phyloP scores from a whole-genome alignment of 2,888 invertebrate genomes.

The Dinocampus coccinellae region DNA sequence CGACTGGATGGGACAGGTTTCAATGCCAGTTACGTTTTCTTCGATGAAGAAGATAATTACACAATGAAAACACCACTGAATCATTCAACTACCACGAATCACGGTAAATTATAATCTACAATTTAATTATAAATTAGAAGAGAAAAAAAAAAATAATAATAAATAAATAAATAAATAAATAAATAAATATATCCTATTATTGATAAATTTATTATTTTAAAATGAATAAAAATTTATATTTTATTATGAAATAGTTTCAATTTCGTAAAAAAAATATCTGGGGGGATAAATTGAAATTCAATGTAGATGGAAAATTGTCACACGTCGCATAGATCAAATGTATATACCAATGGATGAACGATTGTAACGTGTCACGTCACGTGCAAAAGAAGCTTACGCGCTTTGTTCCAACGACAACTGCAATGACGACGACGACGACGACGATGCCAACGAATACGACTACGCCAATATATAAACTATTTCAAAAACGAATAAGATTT shows the following conservation, averaged over 20 bases:
- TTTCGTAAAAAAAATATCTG: neutral
- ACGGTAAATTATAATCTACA: constrained; percentile 14
- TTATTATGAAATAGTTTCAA: neutral
- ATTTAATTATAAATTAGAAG: no score
- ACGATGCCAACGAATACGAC: neutral
- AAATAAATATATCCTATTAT: no score
- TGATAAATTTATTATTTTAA: no score
- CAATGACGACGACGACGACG: neutral
- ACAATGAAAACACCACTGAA: constrained; percentile 69
- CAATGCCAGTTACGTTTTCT: constrained; percentile 90
- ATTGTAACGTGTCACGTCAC: constrained; percentile 2
- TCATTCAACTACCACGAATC: constrained; percentile 15
- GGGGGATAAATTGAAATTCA: neutral
- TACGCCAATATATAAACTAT: neutral
- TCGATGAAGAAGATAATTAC: constrained; percentile 77
- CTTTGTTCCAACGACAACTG: neutral
- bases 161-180: no score
- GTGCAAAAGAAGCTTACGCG: constrained; percentile 6
- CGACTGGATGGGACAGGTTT: constrained; percentile 95
- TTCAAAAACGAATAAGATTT: neutral
- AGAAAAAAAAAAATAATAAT: no score
- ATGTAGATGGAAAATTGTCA: constrained; percentile 1
- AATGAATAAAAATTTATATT: neutral
- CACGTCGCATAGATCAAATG: neutral
- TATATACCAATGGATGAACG: constrained; percentile 5